A percentile compares a stretch with the other conserved stretches of the same genome.
phyloP scores from a whole-genome alignment of 2,797 vertebrate genomes.

The Sparidentex hasta region DNA sequence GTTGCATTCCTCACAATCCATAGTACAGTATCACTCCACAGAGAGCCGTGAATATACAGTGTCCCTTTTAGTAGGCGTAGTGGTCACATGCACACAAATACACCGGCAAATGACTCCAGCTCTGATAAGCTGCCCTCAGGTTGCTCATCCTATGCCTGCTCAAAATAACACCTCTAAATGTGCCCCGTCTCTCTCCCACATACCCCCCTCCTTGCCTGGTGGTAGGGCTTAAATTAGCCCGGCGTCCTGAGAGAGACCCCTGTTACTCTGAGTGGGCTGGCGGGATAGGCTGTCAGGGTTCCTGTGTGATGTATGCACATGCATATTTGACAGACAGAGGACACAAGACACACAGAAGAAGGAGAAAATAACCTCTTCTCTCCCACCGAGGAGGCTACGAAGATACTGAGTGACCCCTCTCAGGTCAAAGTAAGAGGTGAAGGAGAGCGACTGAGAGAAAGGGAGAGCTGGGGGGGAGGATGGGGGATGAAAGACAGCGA shows the following conservation, averaged over 20 bases:
- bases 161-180: constrained; percentile 71
- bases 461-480: not conserved
- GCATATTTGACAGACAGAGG: constrained; percentile 25
- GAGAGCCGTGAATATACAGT: constrained; percentile 50
- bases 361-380: not conserved
- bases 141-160: constrained; percentile 57
- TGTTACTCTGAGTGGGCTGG: constrained; percentile 25
- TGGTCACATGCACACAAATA: constrained; percentile 33
- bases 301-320: constrained; percentile 1
- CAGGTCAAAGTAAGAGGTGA: constrained; percentile 4
- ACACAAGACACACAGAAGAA: constrained; percentile 1
- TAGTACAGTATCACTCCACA: constrained; percentile 42
- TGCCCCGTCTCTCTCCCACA: not conserved
- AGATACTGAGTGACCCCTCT: constrained; percentile 31
- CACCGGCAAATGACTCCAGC: constrained; percentile 32
- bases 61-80: constrained; percentile 27
- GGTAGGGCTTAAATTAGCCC: constrained; percentile 70
- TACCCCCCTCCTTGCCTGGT: constrained; percentile 6
- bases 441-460: constrained; percentile 15
- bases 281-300: constrained; percentile 11
- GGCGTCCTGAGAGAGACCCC: constrained; percentile 39
- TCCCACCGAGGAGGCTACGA: constrained; percentile 5
- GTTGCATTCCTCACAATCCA: constrained; percentile 35
- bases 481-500: constrained; percentile 46
- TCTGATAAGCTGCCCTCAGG: constrained; percentile 55